These are phyloP conservation scores for Berghia stephanieae DNA, from an alignment of 1,140 invertebrate species.

Conservation along the genomic window DNA sequence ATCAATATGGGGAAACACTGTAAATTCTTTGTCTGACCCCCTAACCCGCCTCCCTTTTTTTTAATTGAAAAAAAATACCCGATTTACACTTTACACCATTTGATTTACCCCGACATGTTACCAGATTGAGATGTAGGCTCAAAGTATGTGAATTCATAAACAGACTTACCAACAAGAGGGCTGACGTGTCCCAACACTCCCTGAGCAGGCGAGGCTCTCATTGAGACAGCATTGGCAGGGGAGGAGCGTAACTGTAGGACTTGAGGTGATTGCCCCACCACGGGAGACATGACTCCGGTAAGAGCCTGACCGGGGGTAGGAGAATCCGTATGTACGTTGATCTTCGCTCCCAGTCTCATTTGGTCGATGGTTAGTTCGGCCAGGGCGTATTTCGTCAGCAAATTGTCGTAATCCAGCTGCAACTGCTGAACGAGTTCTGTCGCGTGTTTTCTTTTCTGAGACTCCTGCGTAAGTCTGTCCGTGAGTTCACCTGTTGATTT, in stretches of 20 bases:
- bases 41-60: too few relatives aligned
- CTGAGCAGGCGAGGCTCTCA: background rate
- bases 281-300: conserved; percentile 27
- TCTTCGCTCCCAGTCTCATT: conserved; percentile 61
- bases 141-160: too few relatives aligned
- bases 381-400: conserved; percentile 65
- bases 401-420: conserved; percentile 62
- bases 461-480: conserved; percentile 55
- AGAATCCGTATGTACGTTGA: conserved; percentile 58
- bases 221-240: conserved; percentile 30
- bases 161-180: conserved; percentile 15
- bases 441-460: conserved; percentile 55
- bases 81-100: too few relatives aligned
- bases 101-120: too few relatives aligned
- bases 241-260: conserved; percentile 41
- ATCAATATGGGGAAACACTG: too few relatives aligned
- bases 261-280: conserved; percentile 48
- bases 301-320: conserved; percentile 53
- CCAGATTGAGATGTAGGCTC: too few relatives aligned
- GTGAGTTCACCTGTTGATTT: conserved; percentile 50
- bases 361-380: conserved; percentile 67
- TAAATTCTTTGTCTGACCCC: too few relatives aligned
- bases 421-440: conserved; percentile 63
- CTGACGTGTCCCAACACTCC: background rate
- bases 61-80: too few relatives aligned